These are phyloP conservation scores for Cynaeus angustus DNA, from an alignment of 2,888 invertebrate species.

Conservation along the genomic window DNA sequence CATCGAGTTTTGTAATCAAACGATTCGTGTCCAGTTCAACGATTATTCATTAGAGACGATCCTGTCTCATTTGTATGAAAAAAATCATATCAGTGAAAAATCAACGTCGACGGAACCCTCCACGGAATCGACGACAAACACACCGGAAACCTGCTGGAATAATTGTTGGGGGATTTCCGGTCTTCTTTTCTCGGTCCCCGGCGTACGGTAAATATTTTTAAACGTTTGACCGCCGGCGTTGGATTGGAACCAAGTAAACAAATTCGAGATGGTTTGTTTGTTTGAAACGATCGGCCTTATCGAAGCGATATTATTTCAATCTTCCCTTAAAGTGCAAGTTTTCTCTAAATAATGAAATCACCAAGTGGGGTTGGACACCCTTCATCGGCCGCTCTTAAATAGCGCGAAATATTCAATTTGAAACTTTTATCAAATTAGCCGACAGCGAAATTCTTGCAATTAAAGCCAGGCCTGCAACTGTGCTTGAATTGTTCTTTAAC, in stretches of 20 bases:
- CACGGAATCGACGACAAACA: conserved; percentile 21
- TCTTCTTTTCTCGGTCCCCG: not conserved
- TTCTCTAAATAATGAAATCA: not conserved
- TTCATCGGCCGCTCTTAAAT: not conserved
- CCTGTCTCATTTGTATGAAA: conserved; percentile 25
- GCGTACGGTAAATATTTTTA: conserved; percentile 17
- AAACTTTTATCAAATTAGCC: conserved; percentile 6
- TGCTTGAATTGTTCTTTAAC: not conserved
- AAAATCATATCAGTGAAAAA: conserved; percentile 7
- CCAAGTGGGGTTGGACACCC: not conserved
- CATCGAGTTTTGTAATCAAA: conserved; percentile 12
- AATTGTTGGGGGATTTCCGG: conserved; percentile 26
- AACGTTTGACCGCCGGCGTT: conserved; percentile 4
- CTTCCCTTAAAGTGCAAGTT: not conserved
- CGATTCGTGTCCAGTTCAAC: conserved; percentile 11
- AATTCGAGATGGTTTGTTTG: conserved; percentile 4
- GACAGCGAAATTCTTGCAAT: not conserved
- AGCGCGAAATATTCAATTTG: conserved; percentile 3
- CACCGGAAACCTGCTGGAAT: conserved; percentile 20
- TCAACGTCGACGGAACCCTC: not conserved
- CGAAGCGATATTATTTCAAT: not conserved
- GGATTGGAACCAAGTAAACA: conserved; percentile 11
- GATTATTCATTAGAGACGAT: conserved; percentile 25
- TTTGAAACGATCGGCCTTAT: not conserved
- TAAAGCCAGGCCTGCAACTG: not conserved